phyloP scores from a whole-genome alignment of 1,140 invertebrate genomes.

The Macrocentrus cingulum region DNA sequence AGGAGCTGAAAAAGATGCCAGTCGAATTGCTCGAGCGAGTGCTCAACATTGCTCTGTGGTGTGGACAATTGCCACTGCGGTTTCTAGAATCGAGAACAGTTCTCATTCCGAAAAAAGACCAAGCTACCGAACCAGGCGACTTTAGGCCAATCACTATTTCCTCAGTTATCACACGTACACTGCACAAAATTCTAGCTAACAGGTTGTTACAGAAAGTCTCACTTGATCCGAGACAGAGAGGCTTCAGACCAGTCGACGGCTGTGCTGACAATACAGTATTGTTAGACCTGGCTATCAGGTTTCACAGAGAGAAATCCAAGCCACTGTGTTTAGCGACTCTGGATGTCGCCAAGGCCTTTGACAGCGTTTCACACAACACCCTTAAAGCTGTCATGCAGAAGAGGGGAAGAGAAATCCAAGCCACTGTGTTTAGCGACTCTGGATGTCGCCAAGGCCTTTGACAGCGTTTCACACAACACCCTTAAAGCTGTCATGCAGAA shows the following conservation, averaged over 20 bases:
- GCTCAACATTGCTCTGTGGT: slow-evolving; percentile 28
- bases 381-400: neutral
- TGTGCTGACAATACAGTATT: neutral
- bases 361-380: neutral
- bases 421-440: neutral
- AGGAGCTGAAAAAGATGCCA: too few relatives aligned
- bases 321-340: neutral
- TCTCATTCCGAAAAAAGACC: slow-evolving; percentile 35
- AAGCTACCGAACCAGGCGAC: slow-evolving; percentile 30
- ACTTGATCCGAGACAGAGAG: slow-evolving; percentile 28
- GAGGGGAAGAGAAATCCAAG: too few relatives aligned
- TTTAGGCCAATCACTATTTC: slow-evolving; percentile 51
- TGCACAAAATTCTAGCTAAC: slow-evolving; percentile 34
- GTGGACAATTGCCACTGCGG: neutral
- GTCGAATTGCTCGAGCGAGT: too few relatives aligned
- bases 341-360: neutral
- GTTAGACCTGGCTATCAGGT: neutral
- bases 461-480: neutral
- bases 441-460: neutral
- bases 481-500: neutral
- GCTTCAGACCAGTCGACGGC: slow-evolving; percentile 22
- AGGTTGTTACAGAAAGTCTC: neutral
- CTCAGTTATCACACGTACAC: slow-evolving; percentile 44
- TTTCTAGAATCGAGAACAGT: slow-evolving; percentile 23
- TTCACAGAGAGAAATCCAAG: neutral